Evolutionary conservation across 2,888 invertebrate species (phyloP), one percentile per base, ranked within the genome.

Genomic region (Rapana venosa): DNA sequence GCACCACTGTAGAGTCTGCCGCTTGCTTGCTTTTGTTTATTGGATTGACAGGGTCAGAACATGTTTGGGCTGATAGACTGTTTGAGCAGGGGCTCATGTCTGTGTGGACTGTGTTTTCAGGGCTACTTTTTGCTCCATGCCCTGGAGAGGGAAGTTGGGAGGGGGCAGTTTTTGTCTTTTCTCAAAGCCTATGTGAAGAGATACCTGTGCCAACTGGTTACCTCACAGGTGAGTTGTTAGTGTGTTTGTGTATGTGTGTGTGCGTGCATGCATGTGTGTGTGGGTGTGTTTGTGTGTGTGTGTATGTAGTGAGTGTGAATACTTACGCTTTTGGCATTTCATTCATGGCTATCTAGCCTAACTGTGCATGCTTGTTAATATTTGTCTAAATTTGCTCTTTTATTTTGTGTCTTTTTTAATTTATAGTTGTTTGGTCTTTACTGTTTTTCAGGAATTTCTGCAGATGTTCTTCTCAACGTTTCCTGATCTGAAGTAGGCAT

Each of bases 71-170:
- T 47, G 47, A 8, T 47, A 5, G 47, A 47, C 47, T 47, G 47
- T 5, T 47, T 2, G 47, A 8, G 47, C 47, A 47, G 8, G 2
- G 47, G 47, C 2, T 47, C 47, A 47, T 47, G 2, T 47, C 4
- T 47, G 47, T 47, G 47, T 47, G 47, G 4, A 47, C 47, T 35
- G 30, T 90, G 89, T 56, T 93, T 93, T 70, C 92, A 96, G 95
- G 96, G 96, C 6, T 96, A 96, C 92, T 96, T 96, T 90, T 93
- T 96, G 20, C 93, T 96, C 36, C 93, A 94, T 77, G 92, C 94
- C 90, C 92, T 96, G 79, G 94, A 95, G 56, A 87, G 91, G 66
- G 81, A 93, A n/a, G 95, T 96, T 70, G 96, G 96, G 5, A 88
- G 91, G n/a, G 90, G 92, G 6, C 61, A 90, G 6, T 96, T 96